Base-by-base conservation (phyloP, 1,140 invertebrate species). In the Conopomorpha cramerella region DNA sequence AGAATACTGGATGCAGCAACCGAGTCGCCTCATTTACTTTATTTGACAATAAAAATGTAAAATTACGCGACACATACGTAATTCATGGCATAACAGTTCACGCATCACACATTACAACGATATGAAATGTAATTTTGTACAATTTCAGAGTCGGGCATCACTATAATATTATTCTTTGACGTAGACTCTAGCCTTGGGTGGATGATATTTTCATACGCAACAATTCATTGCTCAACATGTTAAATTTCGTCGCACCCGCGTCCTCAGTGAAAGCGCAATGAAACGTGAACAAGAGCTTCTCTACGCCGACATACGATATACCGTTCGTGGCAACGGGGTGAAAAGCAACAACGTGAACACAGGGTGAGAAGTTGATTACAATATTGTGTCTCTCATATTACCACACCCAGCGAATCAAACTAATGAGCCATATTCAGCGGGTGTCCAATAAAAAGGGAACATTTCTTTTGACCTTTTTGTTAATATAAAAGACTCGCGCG, bases 351-450 rank as follows among this genome's bases (percentile, higher is more conserved):
- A 38, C 41, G 45, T 51, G 48, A 64, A 50, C 35, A 60, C 45
- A 58, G 56, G 61, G 63, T 52, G 64, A 47, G 49, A 55, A 43
- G 32, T 14, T 36, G 38, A 70, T 67, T 64, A 66, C 65, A 55
- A 66, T 62, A 67, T 64, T 56, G 59, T 49, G 39, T 27, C 44
- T 55, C 50, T 62, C 62, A 45, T 63, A 61, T 51, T n/a, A n/a
- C n/a, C 64, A 59, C 66, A 59, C 68, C 68, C 68, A 57, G 45
- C 41, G 26, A 32, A 44, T 40, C 45, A 50, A 49, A 41, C 49
- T 73, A 67, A 73, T 65, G 68, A 71, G 53, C 45, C 36, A 42
- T 54, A 71, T 73, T 73, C 68, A 73, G 60, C 66, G 62, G 68
- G 68, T 56, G 58, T 64, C 53, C 52, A 53, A 63, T 64, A n/a